Evolutionary conservation across 1,140 invertebrate genomes (phyloP), one percentile per base, ranked within the genome.

Genomic region (Drosophila sproati): DNA sequence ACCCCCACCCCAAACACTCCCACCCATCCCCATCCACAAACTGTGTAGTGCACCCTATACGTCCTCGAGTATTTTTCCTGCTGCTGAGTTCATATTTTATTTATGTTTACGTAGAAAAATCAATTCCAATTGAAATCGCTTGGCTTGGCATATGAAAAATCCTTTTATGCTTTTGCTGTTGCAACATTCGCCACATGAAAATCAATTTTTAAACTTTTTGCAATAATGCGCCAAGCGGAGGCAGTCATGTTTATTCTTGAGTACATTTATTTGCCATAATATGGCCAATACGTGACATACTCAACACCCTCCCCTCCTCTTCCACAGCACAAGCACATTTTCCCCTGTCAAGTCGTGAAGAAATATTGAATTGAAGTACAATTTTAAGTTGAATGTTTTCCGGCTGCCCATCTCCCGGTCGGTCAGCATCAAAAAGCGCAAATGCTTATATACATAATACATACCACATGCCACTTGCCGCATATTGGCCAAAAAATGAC

Each of bases 251-350:
- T 73, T 59, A 75, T 81, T 62, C 75, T 71, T 76, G 77, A 64
- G 68, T 55, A 78, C 86, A 89, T 89, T 89, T 89, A 89, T 89
- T 88, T 89, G 78, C 85, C 78, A 85, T 89, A 89, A 90, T 89
- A 89, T 72, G 74, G 68, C 41, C 48, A 51, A 78, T 89, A 89
- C 85, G 85, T 88, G 85, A 78, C 66, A 66, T 20, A 20, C 20
- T 20, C 61, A 45, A 35, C n/a, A 12, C 47, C 12, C 59, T 57
- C 31, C 54, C 67, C 6, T 41, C 41, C 51, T 12, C 39, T 41
- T 67, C 56, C 20, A 20, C 20, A 20, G 1, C 20, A 20, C 20
- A 20, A 20, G 1, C 20, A 20, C 20, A 20, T 20, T 20, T 20
- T 35, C 5, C 37, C 37, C 62, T 5, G 12, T 28, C 12, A 20